phyloP scores from a whole-genome alignment of 2,797 vertebrate genomes.

The Micrastur ruficollis region DNA sequence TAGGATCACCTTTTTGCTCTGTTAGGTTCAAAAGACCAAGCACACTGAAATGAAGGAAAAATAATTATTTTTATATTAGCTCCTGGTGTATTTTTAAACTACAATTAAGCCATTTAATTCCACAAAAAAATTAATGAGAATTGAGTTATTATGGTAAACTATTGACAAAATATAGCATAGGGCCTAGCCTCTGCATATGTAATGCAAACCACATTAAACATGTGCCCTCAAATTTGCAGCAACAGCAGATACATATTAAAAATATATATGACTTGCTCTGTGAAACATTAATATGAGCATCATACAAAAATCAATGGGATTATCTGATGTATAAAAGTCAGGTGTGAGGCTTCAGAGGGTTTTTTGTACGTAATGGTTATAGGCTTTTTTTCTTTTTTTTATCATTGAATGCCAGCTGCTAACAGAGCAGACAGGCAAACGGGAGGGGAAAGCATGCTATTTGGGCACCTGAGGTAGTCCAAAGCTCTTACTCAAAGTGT shows the following conservation, averaged over 20 bases:
- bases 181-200: neutral
- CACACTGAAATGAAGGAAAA: neutral
- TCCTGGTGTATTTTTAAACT: neutral
- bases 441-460: neutral
- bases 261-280: neutral
- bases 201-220: neutral
- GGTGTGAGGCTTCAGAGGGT: neutral
- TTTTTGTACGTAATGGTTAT: neutral
- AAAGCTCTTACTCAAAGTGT: neutral
- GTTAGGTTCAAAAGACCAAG: neutral
- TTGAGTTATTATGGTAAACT: neutral
- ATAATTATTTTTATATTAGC: neutral
- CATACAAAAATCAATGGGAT: neutral
- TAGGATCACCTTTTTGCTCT: neutral
- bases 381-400: neutral
- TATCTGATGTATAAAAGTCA: neutral
- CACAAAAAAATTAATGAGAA: neutral
- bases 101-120: neutral
- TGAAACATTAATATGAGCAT: neutral
- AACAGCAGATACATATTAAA: neutral
- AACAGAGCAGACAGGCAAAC: neutral
- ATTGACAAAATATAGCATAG: neutral
- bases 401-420: neutral
- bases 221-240: neutral
- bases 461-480: neutral